These are phyloP conservation scores for Danaus melanippus DNA, from an alignment of 1,140 invertebrate species.

Conservation along the genomic window DNA sequence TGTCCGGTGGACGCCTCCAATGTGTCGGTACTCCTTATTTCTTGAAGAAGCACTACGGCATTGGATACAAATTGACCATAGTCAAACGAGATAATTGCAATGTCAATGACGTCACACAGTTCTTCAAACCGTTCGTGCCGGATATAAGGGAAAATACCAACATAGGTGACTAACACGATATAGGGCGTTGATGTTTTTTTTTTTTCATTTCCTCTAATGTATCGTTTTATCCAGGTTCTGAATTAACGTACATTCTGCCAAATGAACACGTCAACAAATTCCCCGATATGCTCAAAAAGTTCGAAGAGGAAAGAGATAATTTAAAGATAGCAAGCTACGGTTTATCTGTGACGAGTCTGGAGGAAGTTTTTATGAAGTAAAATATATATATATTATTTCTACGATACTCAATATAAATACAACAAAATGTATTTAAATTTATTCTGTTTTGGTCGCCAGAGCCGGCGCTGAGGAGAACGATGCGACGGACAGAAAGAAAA, in stretches of 20 bases:
- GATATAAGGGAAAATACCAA: slow-evolving; percentile 63
- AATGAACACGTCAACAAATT: slow-evolving; percentile 70
- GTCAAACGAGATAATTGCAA: slow-evolving; percentile 68
- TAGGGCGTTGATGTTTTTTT: too few species aligned
- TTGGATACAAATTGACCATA: slow-evolving; percentile 59
- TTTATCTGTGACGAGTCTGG: slow-evolving; percentile 87
- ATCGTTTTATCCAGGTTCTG: slow-evolving; percentile 63
- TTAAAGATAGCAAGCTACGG: slow-evolving; percentile 78
- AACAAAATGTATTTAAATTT: too few species aligned
- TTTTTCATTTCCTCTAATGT: not conserved
- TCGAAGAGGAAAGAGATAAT: slow-evolving; percentile 77
- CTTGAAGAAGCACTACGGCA: slow-evolving; percentile 71
- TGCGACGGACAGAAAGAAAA: slow-evolving; percentile 23
- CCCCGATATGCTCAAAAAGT: slow-evolving; percentile 76
- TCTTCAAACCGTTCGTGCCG: slow-evolving; percentile 74
- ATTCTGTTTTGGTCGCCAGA: slow-evolving; percentile 34
- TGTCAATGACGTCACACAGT: slow-evolving; percentile 68
- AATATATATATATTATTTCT: too few species aligned
- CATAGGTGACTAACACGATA: slow-evolving; percentile 34
- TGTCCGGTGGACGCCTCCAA: slow-evolving; percentile 85
- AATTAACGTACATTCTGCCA: slow-evolving; percentile 74
- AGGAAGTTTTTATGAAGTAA: slow-evolving; percentile 93
- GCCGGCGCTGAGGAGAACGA: slow-evolving; percentile 61
- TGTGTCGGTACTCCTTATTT: slow-evolving; percentile 76
- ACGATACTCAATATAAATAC: too few species aligned